A percentile compares a stretch with the other conserved stretches of the same genome.
phyloP scores from a whole-genome alignment of 2,797 vertebrate genomes.

The Scomberomorus guttatus region DNA sequence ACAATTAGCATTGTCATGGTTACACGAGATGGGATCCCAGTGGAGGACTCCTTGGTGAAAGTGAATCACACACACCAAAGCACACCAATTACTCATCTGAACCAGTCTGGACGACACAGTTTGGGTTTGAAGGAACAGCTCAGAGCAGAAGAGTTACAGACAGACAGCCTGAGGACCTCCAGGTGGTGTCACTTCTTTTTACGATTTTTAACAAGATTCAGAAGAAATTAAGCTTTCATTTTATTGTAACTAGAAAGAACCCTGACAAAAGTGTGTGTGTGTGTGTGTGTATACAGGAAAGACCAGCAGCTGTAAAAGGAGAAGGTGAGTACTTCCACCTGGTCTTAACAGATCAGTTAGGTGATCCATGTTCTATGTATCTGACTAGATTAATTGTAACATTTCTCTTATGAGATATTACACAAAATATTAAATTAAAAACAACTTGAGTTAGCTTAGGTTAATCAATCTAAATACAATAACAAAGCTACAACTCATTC shows the following conservation, averaged over 20 bases:
- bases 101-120: not conserved
- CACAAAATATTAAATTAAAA: not conserved
- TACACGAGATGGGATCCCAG: slow-evolving; percentile 3
- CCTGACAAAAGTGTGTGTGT: not conserved
- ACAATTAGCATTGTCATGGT: slow-evolving; percentile 26
- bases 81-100: not conserved
- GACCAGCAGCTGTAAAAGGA: not conserved
- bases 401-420: not conserved
- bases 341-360: not conserved
- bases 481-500: not conserved
- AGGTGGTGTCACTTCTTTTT: not conserved
- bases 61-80: slow-evolving; percentile 9
- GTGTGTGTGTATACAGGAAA: not conserved
- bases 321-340: slow-evolving; percentile 22
- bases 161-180: not conserved
- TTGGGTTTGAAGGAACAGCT: not conserved
- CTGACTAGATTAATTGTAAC: not conserved
- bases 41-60: slow-evolving; percentile 16
- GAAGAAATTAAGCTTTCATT: not conserved
- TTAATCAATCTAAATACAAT: no score
- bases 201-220: not conserved
- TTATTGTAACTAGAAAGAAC: not conserved
- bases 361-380: not conserved
- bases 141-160: not conserved
- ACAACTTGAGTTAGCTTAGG: not conserved